Evolutionary conservation across 2,888 invertebrate species (phyloP).

Genomic region (Ligdia adustata): DNA sequence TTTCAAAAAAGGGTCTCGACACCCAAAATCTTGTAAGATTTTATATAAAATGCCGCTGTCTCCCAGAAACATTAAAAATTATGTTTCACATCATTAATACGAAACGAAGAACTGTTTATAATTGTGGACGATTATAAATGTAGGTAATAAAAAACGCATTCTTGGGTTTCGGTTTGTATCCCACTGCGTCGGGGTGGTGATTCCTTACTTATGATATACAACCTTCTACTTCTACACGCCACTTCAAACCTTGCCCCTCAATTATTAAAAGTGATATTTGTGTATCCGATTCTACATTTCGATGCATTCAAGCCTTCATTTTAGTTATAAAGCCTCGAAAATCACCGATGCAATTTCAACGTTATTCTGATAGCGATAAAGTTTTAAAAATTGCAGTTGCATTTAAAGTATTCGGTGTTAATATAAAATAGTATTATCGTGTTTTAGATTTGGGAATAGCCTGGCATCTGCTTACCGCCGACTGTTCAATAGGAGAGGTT

Average conservation of each 20-base stretch:
- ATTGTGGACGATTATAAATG: constrained; percentile 65
- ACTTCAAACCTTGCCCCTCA: constrained; percentile 24
- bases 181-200: constrained; percentile 67
- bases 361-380: constrained; percentile 1
- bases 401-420: constrained; percentile 42
- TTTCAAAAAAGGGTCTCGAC: background rate
- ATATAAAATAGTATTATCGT: constrained; percentile 50
- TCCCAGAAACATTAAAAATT: constrained; percentile 57
- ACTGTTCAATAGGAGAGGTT: constrained; percentile 56
- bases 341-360: background rate
- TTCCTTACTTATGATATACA: constrained; percentile 54
- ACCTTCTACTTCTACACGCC: constrained; percentile 25
- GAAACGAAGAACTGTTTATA: constrained; percentile 70
- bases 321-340: constrained; percentile 14
- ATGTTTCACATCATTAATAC: constrained; percentile 69
- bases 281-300: too few relatives aligned
- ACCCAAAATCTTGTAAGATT: constrained; percentile 1
- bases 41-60: constrained; percentile 30
- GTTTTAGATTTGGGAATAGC: constrained; percentile 47
- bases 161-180: constrained; percentile 58
- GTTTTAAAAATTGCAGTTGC: constrained; percentile 7
- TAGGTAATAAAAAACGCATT: constrained; percentile 69
- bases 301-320: background rate
- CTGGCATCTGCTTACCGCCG: constrained; percentile 68
- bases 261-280: constrained; percentile 25